Conservation (phyloP, 1,140 invertebrate genomes). For the Lasioglossum albipes region DNA sequence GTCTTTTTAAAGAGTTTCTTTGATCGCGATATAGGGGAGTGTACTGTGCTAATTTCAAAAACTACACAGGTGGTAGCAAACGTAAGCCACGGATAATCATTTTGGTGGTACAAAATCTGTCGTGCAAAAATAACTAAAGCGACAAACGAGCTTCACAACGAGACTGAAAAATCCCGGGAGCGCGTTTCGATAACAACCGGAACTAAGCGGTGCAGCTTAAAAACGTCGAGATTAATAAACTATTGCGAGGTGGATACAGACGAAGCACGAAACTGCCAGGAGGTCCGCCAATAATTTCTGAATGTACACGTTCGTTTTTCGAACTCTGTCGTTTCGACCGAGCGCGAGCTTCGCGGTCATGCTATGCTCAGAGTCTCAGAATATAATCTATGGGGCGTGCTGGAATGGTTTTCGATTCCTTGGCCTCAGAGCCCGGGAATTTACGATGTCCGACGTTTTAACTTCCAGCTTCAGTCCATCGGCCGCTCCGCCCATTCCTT, state of each 20-base stretch:
- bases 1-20: no score
- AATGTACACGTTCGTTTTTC: background rate
- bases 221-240: slow-evolving; percentile 44
- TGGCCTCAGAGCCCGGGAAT: slow-evolving; percentile 59
- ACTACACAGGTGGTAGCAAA: no score
- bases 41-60: no score
- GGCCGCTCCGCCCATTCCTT: background rate
- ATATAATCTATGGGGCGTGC: slow-evolving; percentile 73
- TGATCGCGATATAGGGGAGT: no score
- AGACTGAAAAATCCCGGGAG: no score
- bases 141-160: no score
- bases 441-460: slow-evolving; percentile 64
- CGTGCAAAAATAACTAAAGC: no score
- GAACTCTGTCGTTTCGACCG: background rate
- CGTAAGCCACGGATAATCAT: no score
- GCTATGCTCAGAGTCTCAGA: slow-evolving; percentile 54
- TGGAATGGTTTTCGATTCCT: slow-evolving; percentile 74
- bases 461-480: slow-evolving; percentile 52
- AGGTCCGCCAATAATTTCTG: slow-evolving; percentile 30
- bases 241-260: slow-evolving; percentile 8
- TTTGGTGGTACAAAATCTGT: no score
- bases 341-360: background rate
- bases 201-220: background rate
- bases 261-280: slow-evolving; percentile 12
- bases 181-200: no score